Base-by-base conservation (phyloP, 2,113 vertebrate genomes). In the Salvelinus sp. region DNA sequence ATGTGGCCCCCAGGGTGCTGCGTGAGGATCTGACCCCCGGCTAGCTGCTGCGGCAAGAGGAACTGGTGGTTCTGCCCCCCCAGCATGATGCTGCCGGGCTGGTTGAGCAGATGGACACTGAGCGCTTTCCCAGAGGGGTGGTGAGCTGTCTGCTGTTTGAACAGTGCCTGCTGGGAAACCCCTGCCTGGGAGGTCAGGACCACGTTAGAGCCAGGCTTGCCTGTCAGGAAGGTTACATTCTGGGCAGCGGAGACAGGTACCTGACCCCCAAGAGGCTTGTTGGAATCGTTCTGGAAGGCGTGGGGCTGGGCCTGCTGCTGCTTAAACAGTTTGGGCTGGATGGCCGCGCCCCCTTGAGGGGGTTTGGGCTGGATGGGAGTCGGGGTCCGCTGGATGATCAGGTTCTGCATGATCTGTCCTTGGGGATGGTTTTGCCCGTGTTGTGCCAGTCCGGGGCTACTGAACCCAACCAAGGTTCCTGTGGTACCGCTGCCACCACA, bases 291-390 rank as follows among this genome's bases (percentile, higher is more conserved):
- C 77, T 96, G 96, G 83, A 96, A 88, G 76, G 94, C 77, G 16
- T 97, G 90, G 0, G 95, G 85, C 70, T 94, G 75, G 63, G 90
- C 76, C 76, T 91, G 88, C 70, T 83, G 90, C 60, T 85, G 91
- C 82, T 94, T 94, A 89, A 95, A 98, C 28, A 96, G 90, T 85
- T 98, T 99, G 60, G 95, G 92, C 76, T 96, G 96, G 30, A 97
- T 94, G 64, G 95, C 88, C 0, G 95, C 88, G 0, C 96, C 96
- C 0, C 95, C 93, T 72, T 92, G 92, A 0, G 93, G 87, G 0
- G 97, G 97, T 50, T 98, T 99, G 85, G 97, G 97, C 75, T 99
- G 97, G 86, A 98, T 99, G 10, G 97, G 97, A 0, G 97, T 98
- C 60, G 97, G 97, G 1, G 96, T 97, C 50, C 97, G 88, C 76